A percentile compares a stretch with the other conserved stretches of the same genome.
phyloP scores from a whole-genome alignment of 2,888 invertebrate genomes.

The Nephrotoma appendiculata region DNA sequence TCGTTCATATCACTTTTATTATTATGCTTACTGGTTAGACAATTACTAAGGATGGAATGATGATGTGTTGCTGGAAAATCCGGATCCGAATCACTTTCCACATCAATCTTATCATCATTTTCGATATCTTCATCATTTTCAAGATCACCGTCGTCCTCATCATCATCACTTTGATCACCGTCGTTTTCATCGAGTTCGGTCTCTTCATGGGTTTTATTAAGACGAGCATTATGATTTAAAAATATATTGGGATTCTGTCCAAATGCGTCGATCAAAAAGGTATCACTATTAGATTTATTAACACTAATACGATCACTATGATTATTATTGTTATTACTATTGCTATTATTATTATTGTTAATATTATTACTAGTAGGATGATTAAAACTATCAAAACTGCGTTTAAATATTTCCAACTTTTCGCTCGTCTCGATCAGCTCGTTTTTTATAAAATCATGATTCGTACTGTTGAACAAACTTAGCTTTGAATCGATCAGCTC shows the following conservation, averaged over 20 bases:
- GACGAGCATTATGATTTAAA: not conserved
- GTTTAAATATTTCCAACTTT: constrained; percentile 23
- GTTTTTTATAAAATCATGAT: not conserved
- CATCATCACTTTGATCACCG: constrained; percentile 27
- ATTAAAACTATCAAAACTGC: constrained; percentile 17
- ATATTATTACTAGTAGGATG: not conserved
- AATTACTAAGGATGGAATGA: not conserved
- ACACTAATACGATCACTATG: not conserved
- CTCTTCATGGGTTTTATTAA: not conserved
- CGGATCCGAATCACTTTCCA: constrained; percentile 27
- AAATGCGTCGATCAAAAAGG: not conserved
- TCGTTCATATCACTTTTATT: not conserved
- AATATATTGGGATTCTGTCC: not conserved
- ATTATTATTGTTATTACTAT: not conserved
- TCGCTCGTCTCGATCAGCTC: constrained; percentile 10
- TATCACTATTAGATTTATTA: not conserved
- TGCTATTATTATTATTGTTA: not conserved
- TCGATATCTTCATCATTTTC: constrained; percentile 11
- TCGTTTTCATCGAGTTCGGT: not conserved
- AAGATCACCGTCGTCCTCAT: constrained; percentile 27
- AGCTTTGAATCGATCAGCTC: constrained; percentile 22
- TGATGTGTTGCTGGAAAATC: constrained; percentile 11
- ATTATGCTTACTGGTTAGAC: not conserved
- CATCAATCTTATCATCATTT: constrained; percentile 27
- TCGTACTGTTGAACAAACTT: constrained; percentile 18